These are phyloP conservation scores for Lepidurus arcticus DNA, from an alignment of 1,140 invertebrate genomes.

Conservation along the genomic window DNA sequence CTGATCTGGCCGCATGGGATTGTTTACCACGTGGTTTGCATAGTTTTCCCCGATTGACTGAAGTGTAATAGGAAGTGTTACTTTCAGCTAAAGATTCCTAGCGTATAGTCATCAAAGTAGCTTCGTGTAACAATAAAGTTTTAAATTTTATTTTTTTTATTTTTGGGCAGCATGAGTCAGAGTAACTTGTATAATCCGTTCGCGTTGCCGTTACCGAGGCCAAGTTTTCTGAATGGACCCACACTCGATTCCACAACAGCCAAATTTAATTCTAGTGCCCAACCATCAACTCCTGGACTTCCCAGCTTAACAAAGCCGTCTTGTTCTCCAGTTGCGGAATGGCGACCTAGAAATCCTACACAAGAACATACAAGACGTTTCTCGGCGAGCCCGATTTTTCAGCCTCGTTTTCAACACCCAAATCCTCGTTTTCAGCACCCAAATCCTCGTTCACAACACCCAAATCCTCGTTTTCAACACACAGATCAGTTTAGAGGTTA, in stretches of 20 bases:
- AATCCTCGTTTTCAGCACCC: not conserved
- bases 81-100: not conserved
- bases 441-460: not conserved
- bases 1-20: not conserved
- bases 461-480: not conserved
- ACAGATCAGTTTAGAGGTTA: not conserved
- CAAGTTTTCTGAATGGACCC: not conserved
- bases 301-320: not conserved
- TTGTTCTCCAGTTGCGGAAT: not conserved
- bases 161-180: not conserved
- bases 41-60: too few relatives aligned
- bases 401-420: not conserved
- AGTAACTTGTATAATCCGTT: not conserved
- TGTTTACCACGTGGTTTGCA: conserved; percentile 6
- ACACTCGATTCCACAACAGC: not conserved
- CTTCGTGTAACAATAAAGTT: not conserved
- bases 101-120: not conserved
- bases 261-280: not conserved
- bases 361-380: not conserved
- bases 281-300: not conserved
- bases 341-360: not conserved
- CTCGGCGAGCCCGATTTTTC: not conserved
- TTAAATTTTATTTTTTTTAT: not conserved
- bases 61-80: not conserved
- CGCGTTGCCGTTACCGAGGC: not conserved